phyloP scores from a whole-genome alignment of 2,888 invertebrate species.

The Phortica okadai region DNA sequence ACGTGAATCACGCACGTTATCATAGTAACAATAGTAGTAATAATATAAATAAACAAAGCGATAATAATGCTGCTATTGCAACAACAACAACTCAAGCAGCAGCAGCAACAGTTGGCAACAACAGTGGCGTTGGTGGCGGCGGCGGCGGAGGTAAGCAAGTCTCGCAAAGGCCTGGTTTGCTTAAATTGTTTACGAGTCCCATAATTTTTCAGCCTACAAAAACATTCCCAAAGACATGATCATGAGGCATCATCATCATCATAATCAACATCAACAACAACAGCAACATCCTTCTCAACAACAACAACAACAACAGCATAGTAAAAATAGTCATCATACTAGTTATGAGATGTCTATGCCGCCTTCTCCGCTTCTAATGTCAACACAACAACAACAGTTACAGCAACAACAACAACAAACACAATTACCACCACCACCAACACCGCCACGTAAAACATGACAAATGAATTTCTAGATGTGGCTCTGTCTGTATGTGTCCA shows the following conservation, averaged over 20 bases:
- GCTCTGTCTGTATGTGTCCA: not conserved
- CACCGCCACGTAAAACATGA: conserved; percentile 77
- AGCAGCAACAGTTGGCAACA: conserved; percentile 41
- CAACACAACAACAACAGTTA: conserved; percentile 1
- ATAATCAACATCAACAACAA: conserved; percentile 40
- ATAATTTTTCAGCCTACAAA: conserved; percentile 77
- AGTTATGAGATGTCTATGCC: not conserved
- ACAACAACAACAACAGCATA: not conserved
- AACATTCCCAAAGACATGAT: conserved; percentile 77
- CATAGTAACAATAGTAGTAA: not conserved
- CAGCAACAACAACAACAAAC: not conserved
- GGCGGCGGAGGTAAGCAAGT: conserved; percentile 64
- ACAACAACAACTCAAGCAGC: conserved; percentile 50
- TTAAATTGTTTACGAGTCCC: conserved; percentile 75
- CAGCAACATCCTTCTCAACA: conserved; percentile 11
- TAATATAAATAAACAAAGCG: not conserved
- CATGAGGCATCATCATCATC: conserved; percentile 55
- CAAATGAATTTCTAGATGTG: conserved; percentile 72
- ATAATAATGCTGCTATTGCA: conserved; percentile 29
- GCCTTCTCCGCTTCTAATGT: not conserved
- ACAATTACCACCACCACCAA: conserved; percentile 71
- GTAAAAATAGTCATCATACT: conserved; percentile 6
- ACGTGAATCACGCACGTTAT: too few species aligned
- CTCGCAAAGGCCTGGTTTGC: conserved; percentile 71
- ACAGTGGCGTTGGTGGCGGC: not conserved